These are phyloP conservation scores for Apodemia duryi DNA, from an alignment of 2,888 invertebrate species.

Conservation along the genomic window DNA sequence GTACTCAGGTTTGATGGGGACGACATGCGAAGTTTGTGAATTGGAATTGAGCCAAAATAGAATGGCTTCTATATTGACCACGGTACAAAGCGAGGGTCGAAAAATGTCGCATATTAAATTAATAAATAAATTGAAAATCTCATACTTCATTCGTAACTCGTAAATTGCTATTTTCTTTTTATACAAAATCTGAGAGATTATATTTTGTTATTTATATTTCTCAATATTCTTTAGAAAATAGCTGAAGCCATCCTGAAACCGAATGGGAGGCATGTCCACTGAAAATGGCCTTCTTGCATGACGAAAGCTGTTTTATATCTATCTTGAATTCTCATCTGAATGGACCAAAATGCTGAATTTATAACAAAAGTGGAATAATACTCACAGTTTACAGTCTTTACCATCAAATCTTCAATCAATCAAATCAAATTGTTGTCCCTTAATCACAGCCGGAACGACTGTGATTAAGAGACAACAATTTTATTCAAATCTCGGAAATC, in stretches of 20 bases:
- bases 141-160: too few relatives aligned
- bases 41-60: too few relatives aligned
- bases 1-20: too few relatives aligned
- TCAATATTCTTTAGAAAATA: constrained; percentile 44
- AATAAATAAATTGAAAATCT: too few relatives aligned
- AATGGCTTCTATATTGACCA: too few relatives aligned
- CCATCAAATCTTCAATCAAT: constrained; percentile 40
- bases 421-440: constrained; percentile 14
- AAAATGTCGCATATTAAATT: too few relatives aligned
- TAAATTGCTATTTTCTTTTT: too few relatives aligned
- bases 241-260: constrained; percentile 44
- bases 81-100: too few relatives aligned
- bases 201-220: constrained; percentile 30
- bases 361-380: constrained; percentile 43
- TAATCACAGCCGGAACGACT: constrained; percentile 39
- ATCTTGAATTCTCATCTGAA: constrained; percentile 38
- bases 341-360: constrained; percentile 49
- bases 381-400: constrained; percentile 41
- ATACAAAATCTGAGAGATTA: constrained; percentile 22
- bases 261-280: constrained; percentile 37
- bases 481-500: constrained; percentile 41
- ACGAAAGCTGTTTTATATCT: constrained; percentile 39
- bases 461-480: constrained; percentile 40
- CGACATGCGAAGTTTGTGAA: too few relatives aligned
- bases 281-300: constrained; percentile 36